Conservation (phyloP, 1,140 invertebrate genomes). For the Drosophila kepulauana region DNA sequence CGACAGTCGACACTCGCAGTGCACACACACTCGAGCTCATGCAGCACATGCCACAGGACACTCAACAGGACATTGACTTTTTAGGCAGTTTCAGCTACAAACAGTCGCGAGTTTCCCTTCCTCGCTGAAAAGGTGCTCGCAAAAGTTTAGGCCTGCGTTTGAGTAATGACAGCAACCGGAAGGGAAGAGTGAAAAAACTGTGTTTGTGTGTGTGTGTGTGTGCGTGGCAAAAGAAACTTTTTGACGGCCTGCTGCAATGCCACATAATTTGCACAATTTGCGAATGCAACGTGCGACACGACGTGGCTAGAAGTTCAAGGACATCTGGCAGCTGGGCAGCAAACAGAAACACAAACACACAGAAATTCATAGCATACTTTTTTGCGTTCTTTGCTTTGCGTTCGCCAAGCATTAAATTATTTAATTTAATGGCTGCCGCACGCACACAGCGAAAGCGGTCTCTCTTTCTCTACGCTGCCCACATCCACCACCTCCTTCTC, state of each 20-base stretch:
- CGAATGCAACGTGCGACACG: slow-evolving; percentile 47
- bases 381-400: slow-evolving; percentile 16
- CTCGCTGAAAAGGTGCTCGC: slow-evolving; percentile 1
- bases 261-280: slow-evolving; percentile 68
- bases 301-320: slow-evolving; percentile 54
- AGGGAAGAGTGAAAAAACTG: background rate
- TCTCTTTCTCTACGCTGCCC: slow-evolving; percentile 1
- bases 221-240: slow-evolving; percentile 40
- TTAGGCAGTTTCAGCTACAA: slow-evolving; percentile 40
- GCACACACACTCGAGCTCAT: slow-evolving; percentile 33
- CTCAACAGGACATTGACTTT: slow-evolving; percentile 68
- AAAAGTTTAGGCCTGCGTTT: slow-evolving; percentile 58
- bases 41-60: slow-evolving; percentile 39
- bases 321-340: slow-evolving; percentile 42
- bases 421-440: slow-evolving; percentile 57
- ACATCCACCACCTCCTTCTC: background rate
- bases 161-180: slow-evolving; percentile 50
- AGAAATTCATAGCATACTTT: slow-evolving; percentile 36
- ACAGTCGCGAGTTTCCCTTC: background rate
- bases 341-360: slow-evolving; percentile 1
- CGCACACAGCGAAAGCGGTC: slow-evolving; percentile 35
- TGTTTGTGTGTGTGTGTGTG: background rate
- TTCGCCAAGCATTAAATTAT: slow-evolving; percentile 62
- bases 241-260: slow-evolving; percentile 56
- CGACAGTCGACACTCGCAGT: slow-evolving; percentile 32